A percentile compares a stretch with the other conserved stretches of the same genome.
Evolutionary conservation across 2,888 invertebrate species (phyloP).

Genomic region (Chalcosyrphus nemorum): DNA sequence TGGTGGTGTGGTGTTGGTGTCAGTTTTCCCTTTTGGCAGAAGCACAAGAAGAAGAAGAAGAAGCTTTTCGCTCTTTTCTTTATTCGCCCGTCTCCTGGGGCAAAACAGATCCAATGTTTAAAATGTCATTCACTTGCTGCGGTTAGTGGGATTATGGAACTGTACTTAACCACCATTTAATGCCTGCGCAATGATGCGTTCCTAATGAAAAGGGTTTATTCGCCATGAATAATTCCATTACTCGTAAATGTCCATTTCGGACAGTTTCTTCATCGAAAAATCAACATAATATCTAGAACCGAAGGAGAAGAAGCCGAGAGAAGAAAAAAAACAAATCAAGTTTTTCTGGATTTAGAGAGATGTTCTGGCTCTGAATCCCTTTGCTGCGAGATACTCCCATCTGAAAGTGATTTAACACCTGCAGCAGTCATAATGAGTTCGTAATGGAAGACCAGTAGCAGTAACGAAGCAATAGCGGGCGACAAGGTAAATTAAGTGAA

Average conservation of each 20-base stretch:
- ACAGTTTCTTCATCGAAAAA: slow-evolving; percentile 8
- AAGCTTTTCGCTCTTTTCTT: slow-evolving; percentile 29
- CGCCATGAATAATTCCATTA: slow-evolving; percentile 70
- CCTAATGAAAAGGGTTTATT: slow-evolving; percentile 71
- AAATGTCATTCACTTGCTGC: slow-evolving; percentile 72
- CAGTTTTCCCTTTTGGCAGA: slow-evolving; percentile 64
- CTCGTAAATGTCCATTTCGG: slow-evolving; percentile 58
- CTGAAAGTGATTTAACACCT: slow-evolving; percentile 71
- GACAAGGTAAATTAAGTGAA: slow-evolving; percentile 68
- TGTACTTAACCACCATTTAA: slow-evolving; percentile 72
- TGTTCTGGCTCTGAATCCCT: slow-evolving; percentile 27
- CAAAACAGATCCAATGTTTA: no score
- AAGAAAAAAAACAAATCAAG: slow-evolving; percentile 50
- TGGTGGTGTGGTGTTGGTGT: no score
- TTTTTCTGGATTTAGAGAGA: slow-evolving; percentile 68
- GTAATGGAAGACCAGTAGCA: slow-evolving; percentile 72
- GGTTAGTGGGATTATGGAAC: slow-evolving; percentile 70
- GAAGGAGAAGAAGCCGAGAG: background rate
- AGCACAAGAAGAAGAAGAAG: no score
- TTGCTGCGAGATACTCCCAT: slow-evolving; percentile 33
- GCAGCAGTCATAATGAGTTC: slow-evolving; percentile 71
- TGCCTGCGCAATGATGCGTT: slow-evolving; percentile 62
- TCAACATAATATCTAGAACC: slow-evolving; percentile 48
- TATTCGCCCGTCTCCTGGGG: background rate
- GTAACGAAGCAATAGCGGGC: slow-evolving; percentile 45